Evolutionary conservation across 2,888 invertebrate species (phyloP).

Genomic region (Taphrorychus bicolor): DNA sequence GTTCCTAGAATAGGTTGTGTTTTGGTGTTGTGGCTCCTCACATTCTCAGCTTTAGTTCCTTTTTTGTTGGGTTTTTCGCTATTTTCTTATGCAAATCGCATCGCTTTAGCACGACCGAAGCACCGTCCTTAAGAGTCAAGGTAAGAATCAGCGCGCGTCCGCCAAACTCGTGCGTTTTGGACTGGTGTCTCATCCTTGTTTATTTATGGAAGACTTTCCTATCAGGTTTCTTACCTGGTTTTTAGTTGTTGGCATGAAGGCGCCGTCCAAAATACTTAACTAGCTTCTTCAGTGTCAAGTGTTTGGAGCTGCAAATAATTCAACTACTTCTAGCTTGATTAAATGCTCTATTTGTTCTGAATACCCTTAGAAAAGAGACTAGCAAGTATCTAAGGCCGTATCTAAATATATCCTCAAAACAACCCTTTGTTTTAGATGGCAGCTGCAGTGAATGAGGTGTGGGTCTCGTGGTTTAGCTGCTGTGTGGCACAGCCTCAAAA

Average conservation of each 20-base stretch:
- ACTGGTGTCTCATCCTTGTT: conserved; percentile 21
- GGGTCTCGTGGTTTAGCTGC: conserved; percentile 93
- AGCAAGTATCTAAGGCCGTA: neutral
- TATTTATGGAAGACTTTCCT: conserved; percentile 33
- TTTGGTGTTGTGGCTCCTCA: neutral
- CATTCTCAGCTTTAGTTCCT: neutral
- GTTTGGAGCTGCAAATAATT: too few relatives aligned
- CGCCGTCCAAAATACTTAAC: conserved; percentile 20
- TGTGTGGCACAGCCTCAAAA: conserved; percentile 84
- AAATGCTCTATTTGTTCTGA: too few relatives aligned
- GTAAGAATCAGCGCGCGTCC: neutral
- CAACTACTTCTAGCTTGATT: too few relatives aligned
- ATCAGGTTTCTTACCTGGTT: conserved; percentile 29
- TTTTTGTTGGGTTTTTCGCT: neutral
- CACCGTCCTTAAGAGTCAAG: neutral
- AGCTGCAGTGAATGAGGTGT: conserved; percentile 74
- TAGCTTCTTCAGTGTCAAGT: too few relatives aligned
- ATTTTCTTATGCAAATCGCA: neutral
- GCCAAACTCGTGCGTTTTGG: conserved; percentile 2
- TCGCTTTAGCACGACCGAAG: neutral
- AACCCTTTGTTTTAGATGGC: conserved; percentile 52
- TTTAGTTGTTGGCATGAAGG: conserved; percentile 23
- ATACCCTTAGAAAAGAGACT: too few relatives aligned
- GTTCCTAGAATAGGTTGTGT: neutral
- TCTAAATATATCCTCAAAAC: neutral